Conservation (phyloP, 2,797 vertebrate species). For the Coracias cyanogaster region DNA sequence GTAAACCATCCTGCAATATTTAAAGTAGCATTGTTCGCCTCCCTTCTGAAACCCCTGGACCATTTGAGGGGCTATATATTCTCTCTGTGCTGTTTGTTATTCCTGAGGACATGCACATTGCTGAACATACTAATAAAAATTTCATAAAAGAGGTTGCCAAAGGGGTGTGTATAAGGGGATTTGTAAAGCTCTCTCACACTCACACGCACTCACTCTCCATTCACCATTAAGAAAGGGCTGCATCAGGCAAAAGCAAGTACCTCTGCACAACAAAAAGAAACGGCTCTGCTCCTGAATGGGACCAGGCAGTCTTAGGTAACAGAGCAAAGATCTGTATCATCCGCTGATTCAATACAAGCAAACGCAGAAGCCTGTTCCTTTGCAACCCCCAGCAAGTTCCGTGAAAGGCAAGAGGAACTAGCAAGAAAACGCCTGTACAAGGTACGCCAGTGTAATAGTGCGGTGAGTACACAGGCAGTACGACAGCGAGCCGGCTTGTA, state of each 20-base stretch:
- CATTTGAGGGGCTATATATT: constrained; percentile 55
- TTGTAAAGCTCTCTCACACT: constrained; percentile 4
- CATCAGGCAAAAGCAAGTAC: constrained; percentile 34
- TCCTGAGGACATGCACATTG: constrained; percentile 69
- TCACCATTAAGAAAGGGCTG: constrained; percentile 30
- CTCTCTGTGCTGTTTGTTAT: constrained; percentile 69
- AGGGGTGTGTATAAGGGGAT: constrained; percentile 24
- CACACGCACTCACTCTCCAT: not conserved
- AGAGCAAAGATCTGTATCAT: not conserved
- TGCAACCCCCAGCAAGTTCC: not conserved
- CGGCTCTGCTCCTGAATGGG: not conserved
- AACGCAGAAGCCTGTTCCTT: not conserved
- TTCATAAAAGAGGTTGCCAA: constrained; percentile 73
- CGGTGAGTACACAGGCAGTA: not conserved
- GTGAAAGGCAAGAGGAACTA: not conserved
- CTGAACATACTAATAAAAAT: constrained; percentile 76
- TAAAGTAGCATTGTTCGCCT: constrained; percentile 71
- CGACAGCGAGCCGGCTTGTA: not conserved
- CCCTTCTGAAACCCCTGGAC: constrained; percentile 49
- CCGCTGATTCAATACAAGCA: not conserved
- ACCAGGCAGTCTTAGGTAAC: not conserved
- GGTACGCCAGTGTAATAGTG: not conserved
- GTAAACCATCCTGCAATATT: constrained; percentile 72
- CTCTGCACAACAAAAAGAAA: not conserved
- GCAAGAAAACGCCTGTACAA: not conserved